These are phyloP conservation scores for Theristicus caerulescens DNA, from an alignment of 2,113 vertebrate genomes.

Conservation along the genomic window DNA sequence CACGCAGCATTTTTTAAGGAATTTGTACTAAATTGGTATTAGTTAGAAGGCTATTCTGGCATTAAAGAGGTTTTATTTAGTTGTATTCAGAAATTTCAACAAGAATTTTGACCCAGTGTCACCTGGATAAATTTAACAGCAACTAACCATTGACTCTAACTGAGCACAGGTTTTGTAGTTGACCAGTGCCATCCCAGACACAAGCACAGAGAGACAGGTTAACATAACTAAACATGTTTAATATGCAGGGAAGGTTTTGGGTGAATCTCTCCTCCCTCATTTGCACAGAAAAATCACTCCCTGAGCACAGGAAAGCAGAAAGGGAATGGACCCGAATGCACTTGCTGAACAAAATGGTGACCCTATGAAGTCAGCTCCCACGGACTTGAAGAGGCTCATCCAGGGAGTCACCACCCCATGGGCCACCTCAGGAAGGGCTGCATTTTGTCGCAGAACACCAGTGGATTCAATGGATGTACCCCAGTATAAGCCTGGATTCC, in stretches of 20 bases:
- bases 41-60: background rate
- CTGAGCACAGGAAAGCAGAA: background rate
- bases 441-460: background rate
- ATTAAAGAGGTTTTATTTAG: background rate
- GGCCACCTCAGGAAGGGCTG: background rate
- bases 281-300: background rate
- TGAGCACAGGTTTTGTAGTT: background rate
- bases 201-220: background rate
- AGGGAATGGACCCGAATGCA: background rate
- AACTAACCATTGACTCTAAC: background rate
- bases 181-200: background rate
- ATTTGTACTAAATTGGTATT: background rate
- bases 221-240: background rate
- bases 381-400: background rate
- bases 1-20: background rate
- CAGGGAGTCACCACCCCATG: fast-evolving
- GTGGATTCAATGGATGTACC: background rate
- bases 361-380: background rate
- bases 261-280: background rate
- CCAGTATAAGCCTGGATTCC: background rate
- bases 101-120: background rate
- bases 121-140: background rate
- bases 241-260: background rate
- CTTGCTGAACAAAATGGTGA: background rate
- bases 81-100: background rate